Percentiles rank a stretch among this genome's conserved stretches.
Evolutionary conservation across 2,888 invertebrate genomes (phyloP).

Genomic region (Caenorhabditis sp.): DNA sequence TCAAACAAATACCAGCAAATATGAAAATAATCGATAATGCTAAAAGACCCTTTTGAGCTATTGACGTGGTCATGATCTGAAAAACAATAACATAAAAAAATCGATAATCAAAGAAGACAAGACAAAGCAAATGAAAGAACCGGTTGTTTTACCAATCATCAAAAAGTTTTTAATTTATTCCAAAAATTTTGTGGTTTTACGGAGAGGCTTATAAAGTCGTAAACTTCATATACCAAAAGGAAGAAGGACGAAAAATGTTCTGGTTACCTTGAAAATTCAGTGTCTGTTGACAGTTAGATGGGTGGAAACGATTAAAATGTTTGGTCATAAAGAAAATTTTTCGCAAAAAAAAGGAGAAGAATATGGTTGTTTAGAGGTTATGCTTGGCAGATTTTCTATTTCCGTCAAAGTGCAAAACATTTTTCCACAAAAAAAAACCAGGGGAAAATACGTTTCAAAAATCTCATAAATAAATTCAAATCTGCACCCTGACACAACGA

Average conservation of each 20-base stretch:
- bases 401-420: too few species aligned
- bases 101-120: conserved; percentile 1
- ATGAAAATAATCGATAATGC: conserved; percentile 66
- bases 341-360: background rate
- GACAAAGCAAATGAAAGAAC: conserved; percentile 2
- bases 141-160: background rate
- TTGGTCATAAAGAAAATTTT: background rate
- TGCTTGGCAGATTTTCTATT: background rate
- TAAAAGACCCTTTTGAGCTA: conserved; percentile 62
- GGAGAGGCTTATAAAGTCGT: too few species aligned
- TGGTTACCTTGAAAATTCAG: background rate
- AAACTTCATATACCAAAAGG: conserved; percentile 1
- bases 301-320: background rate
- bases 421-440: too few species aligned
- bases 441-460: too few species aligned
- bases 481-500: background rate
- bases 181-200: background rate
- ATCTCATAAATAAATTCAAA: too few species aligned
- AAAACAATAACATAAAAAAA: conserved; percentile 2
- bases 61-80: conserved; percentile 41
- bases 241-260: background rate
- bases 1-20: conserved; percentile 61
- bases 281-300: background rate
- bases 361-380: background rate
- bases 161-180: background rate